Evolutionary conservation across 2,888 invertebrate species (phyloP).

Genomic region (Heterodera filipjevi): DNA sequence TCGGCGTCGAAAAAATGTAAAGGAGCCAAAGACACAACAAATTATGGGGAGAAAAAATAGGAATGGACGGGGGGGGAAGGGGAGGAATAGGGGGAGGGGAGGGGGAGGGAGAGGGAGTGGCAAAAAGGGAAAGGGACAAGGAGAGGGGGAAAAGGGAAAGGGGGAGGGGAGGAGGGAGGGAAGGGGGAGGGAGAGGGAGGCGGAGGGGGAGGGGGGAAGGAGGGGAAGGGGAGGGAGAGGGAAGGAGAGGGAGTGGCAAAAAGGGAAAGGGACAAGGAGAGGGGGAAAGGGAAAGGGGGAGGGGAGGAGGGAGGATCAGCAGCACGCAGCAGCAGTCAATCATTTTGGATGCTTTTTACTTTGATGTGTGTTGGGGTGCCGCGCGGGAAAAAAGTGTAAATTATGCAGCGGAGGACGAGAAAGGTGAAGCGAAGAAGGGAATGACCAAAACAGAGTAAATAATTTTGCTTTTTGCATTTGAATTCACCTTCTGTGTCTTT

Average conservation of each 20-base stretch:
- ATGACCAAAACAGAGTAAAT: neutral
- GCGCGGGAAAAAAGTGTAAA: constrained; percentile 8
- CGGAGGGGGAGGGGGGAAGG: neutral
- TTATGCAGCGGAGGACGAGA: neutral
- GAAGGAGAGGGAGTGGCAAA: too few relatives aligned
- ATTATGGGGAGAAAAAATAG: neutral
- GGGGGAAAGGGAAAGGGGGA: neutral
- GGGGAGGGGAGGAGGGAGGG: neutral
- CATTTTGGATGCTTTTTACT: neutral
- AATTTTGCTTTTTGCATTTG: neutral
- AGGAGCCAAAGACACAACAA: neutral
- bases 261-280: neutral
- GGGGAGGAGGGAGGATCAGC: neutral
- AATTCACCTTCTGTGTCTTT: too few relatives aligned
- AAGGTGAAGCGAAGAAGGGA: neutral
- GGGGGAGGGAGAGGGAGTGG: too few relatives aligned
- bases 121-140: too few relatives aligned
- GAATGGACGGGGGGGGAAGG: too few relatives aligned
- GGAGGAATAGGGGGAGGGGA: too few relatives aligned
- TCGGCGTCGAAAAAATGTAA: neutral
- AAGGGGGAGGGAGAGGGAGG: neutral
- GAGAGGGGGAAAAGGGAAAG: neutral
- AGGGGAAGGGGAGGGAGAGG: neutral
- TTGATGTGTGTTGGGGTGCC: neutral
- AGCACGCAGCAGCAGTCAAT: neutral